Base-by-base conservation (phyloP, 2,797 vertebrate species). In the Acanthopagrus latus region DNA sequence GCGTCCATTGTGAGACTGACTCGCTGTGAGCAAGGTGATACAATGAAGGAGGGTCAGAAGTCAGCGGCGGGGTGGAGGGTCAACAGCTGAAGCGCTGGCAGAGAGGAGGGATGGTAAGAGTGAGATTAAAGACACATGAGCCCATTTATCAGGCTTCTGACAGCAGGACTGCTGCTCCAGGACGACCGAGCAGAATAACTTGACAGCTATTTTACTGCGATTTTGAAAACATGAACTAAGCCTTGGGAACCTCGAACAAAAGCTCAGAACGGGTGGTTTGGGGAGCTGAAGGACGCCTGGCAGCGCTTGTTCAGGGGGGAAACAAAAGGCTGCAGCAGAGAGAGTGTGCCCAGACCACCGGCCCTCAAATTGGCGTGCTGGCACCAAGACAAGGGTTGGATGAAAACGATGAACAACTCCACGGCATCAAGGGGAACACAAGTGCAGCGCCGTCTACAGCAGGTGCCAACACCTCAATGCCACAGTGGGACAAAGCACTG, bases 61-160 rank as follows among this genome's bases (percentile, higher is more conserved):
- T 93, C 91, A 88, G 83, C 10, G 6, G 38, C 56, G 71, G 80
- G 88, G 76, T 87, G 84, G 80, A 95, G 94, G 94, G 94, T 95
- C 93, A 92, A 91, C 94, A 95, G 93, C 93, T 94, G 93, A 91
- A 82, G 85, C 90, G 85, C 85, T 16, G 11, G 81, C 56, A 1
- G 64, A 7, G 65, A 72, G 13, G 73, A 58, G 76, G 77, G 80
- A 74, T 7, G 46, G 76, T 57, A 77, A 38, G 75, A 7, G 55
- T n/a, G 76, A 69, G 83, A 91, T 87, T 71, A 84, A 86, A 89
- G 58, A 58, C 62, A 62, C 69, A 44, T 7, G 21, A 81, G 74
- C 18, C 76, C 71, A 91, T 88, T 89, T 76, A 87, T 91, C 83
- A 83, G 43, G 75, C 65, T 25, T 74, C 71, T 84, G 84, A 64